Base-by-base conservation (phyloP, 2,113 vertebrate genomes). In the Proteles cristata region DNA sequence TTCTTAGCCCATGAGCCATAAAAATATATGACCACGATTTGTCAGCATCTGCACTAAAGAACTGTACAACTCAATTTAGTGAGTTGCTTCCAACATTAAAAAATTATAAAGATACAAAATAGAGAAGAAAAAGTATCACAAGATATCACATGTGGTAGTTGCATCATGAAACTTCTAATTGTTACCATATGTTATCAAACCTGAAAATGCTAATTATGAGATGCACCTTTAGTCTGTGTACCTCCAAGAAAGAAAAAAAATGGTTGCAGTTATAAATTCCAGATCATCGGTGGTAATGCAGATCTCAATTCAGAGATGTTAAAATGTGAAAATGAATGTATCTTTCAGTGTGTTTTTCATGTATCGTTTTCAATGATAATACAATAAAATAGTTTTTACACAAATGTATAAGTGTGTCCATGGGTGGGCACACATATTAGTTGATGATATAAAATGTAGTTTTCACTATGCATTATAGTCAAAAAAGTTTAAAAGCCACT, bases 321-420 rank as follows among this genome's bases (percentile, higher is more conserved):
- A 71, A 79, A 80, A 93, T 90, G 53, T 86, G 9, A 86, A 68
- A 97, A 97, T 35, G 31, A 28, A 11, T 77, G 26, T 69, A 76
- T n/a, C 21, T 66, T 94, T n/a, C 48, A 31, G 74, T 45, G 35
- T 50, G 14, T 14, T 50, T 50, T 50, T 12, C 50, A 50, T 12
- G 50, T 50, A 12, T 50, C 12, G 4, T 50, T 66, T 94, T n/a
- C 48, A 31, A 81, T 43, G 35, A 48, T 25, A 48, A 53, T 69
- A 77, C 11, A 63, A 82, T 63, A 50, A 89, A 90, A 86, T 87
- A 82, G 4, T 82, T 74, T 68, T 77, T 77, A 77, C 74, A 48
- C 74, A 77, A 76, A 6, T 77, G 8, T 79, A 39, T n/a, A 33
- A 58, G 31, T 21, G 25, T 16, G 7, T 11, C 17, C 43, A 3